Conservation (phyloP, 2,797 vertebrate genomes). For the Oceanodroma leucorhoa region DNA sequence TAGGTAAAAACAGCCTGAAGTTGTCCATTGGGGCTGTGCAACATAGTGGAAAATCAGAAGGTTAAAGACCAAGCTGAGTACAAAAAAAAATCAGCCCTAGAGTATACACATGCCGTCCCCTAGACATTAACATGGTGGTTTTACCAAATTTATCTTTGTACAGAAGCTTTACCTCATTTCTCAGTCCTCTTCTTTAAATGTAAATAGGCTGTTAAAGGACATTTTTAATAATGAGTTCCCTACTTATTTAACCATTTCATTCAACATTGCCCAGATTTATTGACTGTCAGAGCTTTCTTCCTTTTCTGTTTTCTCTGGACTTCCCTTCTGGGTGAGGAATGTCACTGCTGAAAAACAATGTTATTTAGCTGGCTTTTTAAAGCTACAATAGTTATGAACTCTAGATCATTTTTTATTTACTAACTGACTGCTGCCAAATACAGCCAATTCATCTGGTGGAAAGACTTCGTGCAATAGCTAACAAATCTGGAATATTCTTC, state of each 20-base stretch:
- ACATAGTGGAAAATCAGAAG: slow-evolving; percentile 52
- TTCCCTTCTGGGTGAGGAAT: slow-evolving; percentile 31
- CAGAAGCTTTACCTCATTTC: slow-evolving; percentile 39
- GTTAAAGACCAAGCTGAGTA: slow-evolving; percentile 39
- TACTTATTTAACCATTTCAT: slow-evolving; percentile 58
- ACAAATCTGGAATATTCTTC: slow-evolving; percentile 58
- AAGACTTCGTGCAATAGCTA: slow-evolving; percentile 44
- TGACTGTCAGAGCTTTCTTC: slow-evolving; percentile 28
- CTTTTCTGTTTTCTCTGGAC: slow-evolving; percentile 38
- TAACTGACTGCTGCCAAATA: slow-evolving; percentile 49
- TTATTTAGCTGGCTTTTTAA: slow-evolving; percentile 51
- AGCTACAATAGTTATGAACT: slow-evolving; percentile 44
- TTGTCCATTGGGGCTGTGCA: slow-evolving; percentile 42
- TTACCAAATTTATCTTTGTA: slow-evolving; percentile 28
- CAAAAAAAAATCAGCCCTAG: background rate
- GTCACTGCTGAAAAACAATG: slow-evolving; percentile 50
- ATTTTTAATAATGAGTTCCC: slow-evolving; percentile 34
- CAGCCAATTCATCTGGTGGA: slow-evolving; percentile 54
- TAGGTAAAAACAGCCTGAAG: slow-evolving; percentile 47
- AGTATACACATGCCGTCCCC: background rate
- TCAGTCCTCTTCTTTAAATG: slow-evolving; percentile 32
- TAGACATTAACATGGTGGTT: background rate
- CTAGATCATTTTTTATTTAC: slow-evolving; percentile 58
- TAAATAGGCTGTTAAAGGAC: slow-evolving; percentile 29
- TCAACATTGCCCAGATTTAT: slow-evolving; percentile 51